These are phyloP conservation scores for Nematostella vectensis DNA, from an alignment of 92 coral and sea anemone genomes.

Conservation along the genomic window DNA sequence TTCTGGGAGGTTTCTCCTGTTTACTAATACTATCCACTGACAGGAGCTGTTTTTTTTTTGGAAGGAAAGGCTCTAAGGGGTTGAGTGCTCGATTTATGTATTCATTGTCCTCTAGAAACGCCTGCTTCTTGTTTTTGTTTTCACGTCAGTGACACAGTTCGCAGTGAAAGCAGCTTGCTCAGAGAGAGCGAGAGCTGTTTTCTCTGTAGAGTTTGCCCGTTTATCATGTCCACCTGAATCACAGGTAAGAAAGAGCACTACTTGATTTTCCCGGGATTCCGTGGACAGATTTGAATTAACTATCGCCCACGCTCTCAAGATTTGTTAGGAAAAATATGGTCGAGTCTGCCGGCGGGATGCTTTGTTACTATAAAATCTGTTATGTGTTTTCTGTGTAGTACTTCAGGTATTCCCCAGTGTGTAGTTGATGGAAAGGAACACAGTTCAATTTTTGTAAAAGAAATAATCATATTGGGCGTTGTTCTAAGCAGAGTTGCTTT, in stretches of 20 bases:
- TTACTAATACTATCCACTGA: too few relatives aligned
- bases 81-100: slow-evolving; percentile 5
- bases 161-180: slow-evolving; percentile 2
- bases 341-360: slow-evolving; percentile 27
- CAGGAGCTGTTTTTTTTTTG: too few relatives aligned
- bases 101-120: slow-evolving; percentile 2
- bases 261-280: slow-evolving; percentile 63
- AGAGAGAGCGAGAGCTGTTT: too few relatives aligned
- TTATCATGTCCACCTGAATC: too few relatives aligned
- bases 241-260: slow-evolving; percentile 63
- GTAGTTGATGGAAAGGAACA: too few relatives aligned
- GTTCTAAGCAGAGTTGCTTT: slow-evolving; percentile 22
- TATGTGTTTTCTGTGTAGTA: slow-evolving; percentile 27
- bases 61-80: slow-evolving; percentile 20
- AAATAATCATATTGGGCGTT: slow-evolving; percentile 39
- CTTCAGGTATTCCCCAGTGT: too few relatives aligned
- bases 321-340: slow-evolving; percentile 51
- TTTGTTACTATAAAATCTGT: slow-evolving; percentile 38
- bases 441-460: slow-evolving; percentile 14
- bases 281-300: slow-evolving; percentile 59
- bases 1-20: slow-evolving; percentile 44
- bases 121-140: slow-evolving; percentile 30
- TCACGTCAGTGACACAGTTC: slow-evolving; percentile 14
- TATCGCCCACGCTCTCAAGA: slow-evolving; percentile 74
- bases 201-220: too few relatives aligned